Evolutionary conservation across 2,113 vertebrate species (phyloP).

Genomic region (Notothenia rossii): DNA sequence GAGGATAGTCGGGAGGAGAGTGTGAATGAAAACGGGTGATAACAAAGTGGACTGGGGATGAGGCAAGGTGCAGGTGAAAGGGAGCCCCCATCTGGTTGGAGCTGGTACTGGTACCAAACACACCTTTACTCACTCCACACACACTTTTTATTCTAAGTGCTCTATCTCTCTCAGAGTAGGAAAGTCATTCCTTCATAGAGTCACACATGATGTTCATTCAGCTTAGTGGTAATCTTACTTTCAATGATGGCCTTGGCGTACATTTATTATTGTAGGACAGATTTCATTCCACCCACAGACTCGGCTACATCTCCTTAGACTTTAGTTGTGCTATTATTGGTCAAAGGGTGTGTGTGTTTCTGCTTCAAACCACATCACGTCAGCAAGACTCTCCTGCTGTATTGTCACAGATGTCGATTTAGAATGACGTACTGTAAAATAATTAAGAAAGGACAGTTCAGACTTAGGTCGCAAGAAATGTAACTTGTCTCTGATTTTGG

Average conservation of each 20-base stretch:
- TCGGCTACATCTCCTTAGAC: constrained; percentile 13
- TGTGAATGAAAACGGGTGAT: constrained; percentile 13
- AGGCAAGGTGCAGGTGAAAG: constrained; percentile 52
- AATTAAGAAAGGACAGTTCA: no score
- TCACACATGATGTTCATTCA: constrained; percentile 31
- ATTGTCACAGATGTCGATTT: no score
- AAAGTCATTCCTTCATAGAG: constrained; percentile 21
- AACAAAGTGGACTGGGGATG: background rate
- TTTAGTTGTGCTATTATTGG: constrained; percentile 1
- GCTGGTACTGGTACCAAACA: constrained; percentile 15
- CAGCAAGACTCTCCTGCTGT: no score
- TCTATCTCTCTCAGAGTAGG: constrained; percentile 1
- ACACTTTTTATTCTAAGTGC: background rate
- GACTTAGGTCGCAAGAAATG: no score
- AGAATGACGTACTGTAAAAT: no score
- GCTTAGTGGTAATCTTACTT: constrained; percentile 40
- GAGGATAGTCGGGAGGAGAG: background rate
- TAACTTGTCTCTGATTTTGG: no score
- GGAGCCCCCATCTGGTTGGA: constrained; percentile 67
- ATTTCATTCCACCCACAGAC: constrained; percentile 24
- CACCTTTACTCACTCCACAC: accelerated
- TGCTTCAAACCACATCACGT: no score
- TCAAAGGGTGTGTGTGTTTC: no score
- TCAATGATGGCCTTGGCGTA: background rate
- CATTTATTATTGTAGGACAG: constrained; percentile 21